Evolutionary conservation across 2,797 vertebrate genomes (phyloP).

Genomic region (Eptatretus atami): DNA sequence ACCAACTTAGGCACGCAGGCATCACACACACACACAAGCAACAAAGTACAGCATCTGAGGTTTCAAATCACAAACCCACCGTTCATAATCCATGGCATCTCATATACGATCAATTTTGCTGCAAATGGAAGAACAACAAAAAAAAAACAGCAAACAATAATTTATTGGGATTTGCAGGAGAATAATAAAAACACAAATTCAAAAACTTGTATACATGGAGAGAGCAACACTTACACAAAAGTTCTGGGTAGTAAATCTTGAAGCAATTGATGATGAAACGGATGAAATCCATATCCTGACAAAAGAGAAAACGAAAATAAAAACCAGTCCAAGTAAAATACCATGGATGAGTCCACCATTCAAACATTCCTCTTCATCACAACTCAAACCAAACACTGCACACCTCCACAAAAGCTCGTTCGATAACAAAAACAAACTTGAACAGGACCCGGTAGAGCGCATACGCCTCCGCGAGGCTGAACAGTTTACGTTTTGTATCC

Average conservation of each 20-base stretch:
- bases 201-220: too few relatives aligned
- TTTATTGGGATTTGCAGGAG: background rate
- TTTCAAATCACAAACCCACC: constrained; percentile 22
- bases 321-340: background rate
- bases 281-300: constrained; percentile 92
- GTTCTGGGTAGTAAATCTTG: constrained; percentile 85
- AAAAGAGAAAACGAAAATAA: constrained; percentile 11
- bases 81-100: constrained; percentile 98
- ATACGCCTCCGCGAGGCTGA: too few relatives aligned
- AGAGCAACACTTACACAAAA: constrained; percentile 46
- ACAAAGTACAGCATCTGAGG: background rate
- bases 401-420: too few relatives aligned
- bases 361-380: too few relatives aligned
- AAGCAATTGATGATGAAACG: constrained; percentile 74
- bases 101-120: constrained; percentile 94
- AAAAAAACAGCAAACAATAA: background rate
- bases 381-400: too few relatives aligned
- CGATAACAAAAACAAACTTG: too few relatives aligned
- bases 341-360: too few relatives aligned
- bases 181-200: too few relatives aligned
- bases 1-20: too few relatives aligned
- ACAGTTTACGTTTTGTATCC: too few relatives aligned
- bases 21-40: too few relatives aligned
- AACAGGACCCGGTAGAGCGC: too few relatives aligned
- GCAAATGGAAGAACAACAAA: constrained; percentile 13